Conservation (phyloP, 2,797 vertebrate species). For the Cheirogaleus major region DNA sequence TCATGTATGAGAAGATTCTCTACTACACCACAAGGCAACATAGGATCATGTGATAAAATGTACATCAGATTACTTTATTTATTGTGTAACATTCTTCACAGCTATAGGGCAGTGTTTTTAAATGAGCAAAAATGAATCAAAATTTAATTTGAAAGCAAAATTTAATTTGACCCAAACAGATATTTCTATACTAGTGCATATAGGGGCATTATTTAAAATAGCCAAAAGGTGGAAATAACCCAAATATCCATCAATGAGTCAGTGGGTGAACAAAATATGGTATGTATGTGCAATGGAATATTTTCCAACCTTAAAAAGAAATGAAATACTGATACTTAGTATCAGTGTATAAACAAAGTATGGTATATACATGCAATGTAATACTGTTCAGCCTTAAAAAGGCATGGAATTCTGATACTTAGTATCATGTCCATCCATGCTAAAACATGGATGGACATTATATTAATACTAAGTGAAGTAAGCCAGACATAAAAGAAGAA, state of each 20-base stretch:
- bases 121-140: neutral
- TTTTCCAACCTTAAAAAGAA: neutral
- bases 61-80: neutral
- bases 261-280: neutral
- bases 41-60: neutral
- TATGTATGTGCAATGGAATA: no score
- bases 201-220: no score
- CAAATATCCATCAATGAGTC: fast-evolving
- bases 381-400: neutral
- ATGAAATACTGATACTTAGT: neutral
- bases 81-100: neutral
- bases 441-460: neutral
- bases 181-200: neutral
- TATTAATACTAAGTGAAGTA: neutral
- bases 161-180: neutral
- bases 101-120: neutral
- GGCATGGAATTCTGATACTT: neutral
- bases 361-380: no score
- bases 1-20: neutral
- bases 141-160: neutral
- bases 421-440: no score
- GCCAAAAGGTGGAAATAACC: no score
- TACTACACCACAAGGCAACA: neutral
- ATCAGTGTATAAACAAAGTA: no score
- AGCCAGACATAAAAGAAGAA: neutral